Evolutionary conservation across 2,888 invertebrate genomes (phyloP).

Genomic region (Stenchaetothrips biformis): DNA sequence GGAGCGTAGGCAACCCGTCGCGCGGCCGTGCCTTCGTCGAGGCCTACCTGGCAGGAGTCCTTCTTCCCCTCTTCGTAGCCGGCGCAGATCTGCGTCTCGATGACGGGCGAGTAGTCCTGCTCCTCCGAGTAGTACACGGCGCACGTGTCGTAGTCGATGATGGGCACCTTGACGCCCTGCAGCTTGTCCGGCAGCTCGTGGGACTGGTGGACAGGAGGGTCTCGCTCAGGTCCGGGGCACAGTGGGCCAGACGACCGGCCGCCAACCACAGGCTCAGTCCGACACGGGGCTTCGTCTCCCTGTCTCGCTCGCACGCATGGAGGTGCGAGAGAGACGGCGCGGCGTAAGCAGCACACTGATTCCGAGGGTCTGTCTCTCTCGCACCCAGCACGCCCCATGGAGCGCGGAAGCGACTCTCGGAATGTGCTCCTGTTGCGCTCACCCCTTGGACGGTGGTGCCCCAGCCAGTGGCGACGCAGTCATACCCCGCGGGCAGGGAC

Average conservation of each 20-base stretch:
- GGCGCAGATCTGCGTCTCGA: slow-evolving; percentile 33
- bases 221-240: not conserved
- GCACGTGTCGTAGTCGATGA: slow-evolving; percentile 30
- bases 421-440: not conserved
- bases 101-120: slow-evolving; percentile 27
- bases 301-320: no score
- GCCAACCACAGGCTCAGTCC: not conserved
- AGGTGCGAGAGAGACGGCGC: not conserved
- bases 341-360: no score
- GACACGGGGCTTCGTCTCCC: no score
- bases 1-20: not conserved
- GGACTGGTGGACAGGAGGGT: not conserved
- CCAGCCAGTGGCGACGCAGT: slow-evolving; percentile 28
- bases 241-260: not conserved
- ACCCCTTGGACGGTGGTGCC: slow-evolving; percentile 21
- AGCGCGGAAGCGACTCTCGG: not conserved
- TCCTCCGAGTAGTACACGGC: slow-evolving; percentile 19
- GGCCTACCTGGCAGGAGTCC: slow-evolving; percentile 31
- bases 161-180: slow-evolving; percentile 31
- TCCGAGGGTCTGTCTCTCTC: no score
- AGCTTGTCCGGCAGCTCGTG: slow-evolving; percentile 7
- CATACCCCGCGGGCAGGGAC: not conserved
- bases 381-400: no score
- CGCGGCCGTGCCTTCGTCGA: not conserved
- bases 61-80: slow-evolving; percentile 30